Evolutionary conservation across 2,113 vertebrate genomes (phyloP), one percentile per base, ranked within the genome.

Genomic region (Toxotes chatareus): DNA sequence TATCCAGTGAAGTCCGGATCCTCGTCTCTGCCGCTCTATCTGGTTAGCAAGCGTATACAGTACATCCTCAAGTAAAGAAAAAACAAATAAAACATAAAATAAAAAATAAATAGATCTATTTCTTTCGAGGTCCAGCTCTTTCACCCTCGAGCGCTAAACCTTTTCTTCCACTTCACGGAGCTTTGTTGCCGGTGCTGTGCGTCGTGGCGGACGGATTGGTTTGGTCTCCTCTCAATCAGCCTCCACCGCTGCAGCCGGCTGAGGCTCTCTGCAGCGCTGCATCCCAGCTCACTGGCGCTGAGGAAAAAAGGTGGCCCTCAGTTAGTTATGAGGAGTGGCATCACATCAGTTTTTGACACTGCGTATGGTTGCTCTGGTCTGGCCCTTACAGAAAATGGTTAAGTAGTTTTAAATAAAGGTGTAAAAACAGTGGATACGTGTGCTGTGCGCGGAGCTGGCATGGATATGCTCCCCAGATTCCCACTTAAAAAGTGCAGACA

Each of bases 191-290:
- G 68, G 65, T 0, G 84, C 72, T 57, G 91, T 49, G 89, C 88
- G 86, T 87, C 75, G 89, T 34, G 85, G 36, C 13, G 84, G 76
- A 81, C 77, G 34, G 82, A 57, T 64, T 67, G 88, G 40, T 79
- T 34, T 60, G 66, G 63, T 80, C 40, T 78, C 64, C 19, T 73
- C 76, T 59, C 73, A 40, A 82, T 80, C 82, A 83, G 84, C 61
- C 69, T 88, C 72, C 85, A 47, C 77, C 75, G 86, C 87, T 79
- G 89, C 76, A 88, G 84, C 80, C 89, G 72, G 82, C 79, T 81
- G 82, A 80, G 76, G 75, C 68, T 76, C 49, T 87, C 88, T 84
- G 88, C 91, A 83, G 87, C 85, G 75, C 78, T 89, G 85, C 90
- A 92, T 86, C 89, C 82, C 85, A 16, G 47, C 79, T 86, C 83